Base-by-base conservation (phyloP, 1,140 invertebrate genomes). In the Agrilus planipennis region DNA sequence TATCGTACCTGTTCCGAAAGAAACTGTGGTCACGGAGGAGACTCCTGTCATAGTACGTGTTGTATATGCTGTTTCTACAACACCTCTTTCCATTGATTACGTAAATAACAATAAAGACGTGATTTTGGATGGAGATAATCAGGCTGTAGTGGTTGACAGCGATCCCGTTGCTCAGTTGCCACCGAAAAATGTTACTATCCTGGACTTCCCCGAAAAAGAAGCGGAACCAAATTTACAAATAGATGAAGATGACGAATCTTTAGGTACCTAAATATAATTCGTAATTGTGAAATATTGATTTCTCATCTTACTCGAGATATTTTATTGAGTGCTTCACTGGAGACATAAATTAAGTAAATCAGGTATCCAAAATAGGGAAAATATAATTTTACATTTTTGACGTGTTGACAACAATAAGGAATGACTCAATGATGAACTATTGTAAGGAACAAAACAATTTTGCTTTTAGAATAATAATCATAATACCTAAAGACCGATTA, bases 11-110 rank as follows among this genome's bases (percentile, higher is more conserved):
- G 44, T 60, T 6, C 21, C 34, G 9, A 44, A 46, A 7, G 29
- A 50, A 28, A 50, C 49, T 3, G 52, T 35, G 38, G 47, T 60
- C 9, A 54, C 51, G 3, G 29, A 34, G 6, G 47, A 56, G 32
- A 45, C 46, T 10, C 57, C 57, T 15, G 29, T 56, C 27, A 39
- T 43, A 17, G 19, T 60, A 31, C 46, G 50, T 25, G 49, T 54
- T 7, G 50, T 60, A 3, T 60, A 56, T 38, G 57, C 55, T 30
- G 43, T 60, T 28, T 52, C 57, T 17, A 50, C 50, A 3, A 50
- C 49, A 46, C 57, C 57, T 29, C 40, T 59, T n/a, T 47, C 42
- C 14, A 35, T 51, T 18, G 50, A 54, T 37, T 52, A 55, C 28
- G 47, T 52, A 11, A 52, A 52, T 34, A 47, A 51, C 34, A 31